A percentile compares a stretch with the other conserved stretches of the same genome.
Evolutionary conservation across 2,113 vertebrate genomes (phyloP).

Genomic region (Zosterops pallidus): DNA sequence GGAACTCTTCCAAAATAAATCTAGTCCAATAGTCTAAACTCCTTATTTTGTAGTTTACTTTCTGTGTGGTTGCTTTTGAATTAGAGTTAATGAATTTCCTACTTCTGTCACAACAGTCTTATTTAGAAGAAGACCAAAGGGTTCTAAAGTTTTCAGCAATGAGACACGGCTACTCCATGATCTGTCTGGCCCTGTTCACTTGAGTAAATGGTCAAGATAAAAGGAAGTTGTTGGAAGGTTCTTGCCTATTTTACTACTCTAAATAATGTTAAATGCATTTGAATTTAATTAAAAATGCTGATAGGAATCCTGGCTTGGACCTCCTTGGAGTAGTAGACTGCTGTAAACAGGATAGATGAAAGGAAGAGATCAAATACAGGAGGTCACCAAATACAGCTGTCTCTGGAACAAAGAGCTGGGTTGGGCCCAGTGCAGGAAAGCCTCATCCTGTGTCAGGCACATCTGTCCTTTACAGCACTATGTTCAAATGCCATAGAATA

Average conservation of each 20-base stretch:
- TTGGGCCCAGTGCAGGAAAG: background rate
- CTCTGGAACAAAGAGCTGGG: background rate
- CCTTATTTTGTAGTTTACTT: conserved; percentile 39
- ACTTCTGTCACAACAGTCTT: conserved; percentile 18
- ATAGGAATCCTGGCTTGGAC: background rate
- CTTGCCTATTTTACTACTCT: background rate
- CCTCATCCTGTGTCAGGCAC: background rate
- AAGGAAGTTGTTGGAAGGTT: conserved; percentile 1
- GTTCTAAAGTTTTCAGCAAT: background rate
- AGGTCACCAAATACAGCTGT: background rate
- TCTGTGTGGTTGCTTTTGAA: conserved; percentile 38
- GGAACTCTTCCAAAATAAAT: conserved; percentile 60
- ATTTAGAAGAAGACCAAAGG: background rate
- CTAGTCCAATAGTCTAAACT: conserved; percentile 17
- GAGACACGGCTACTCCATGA: background rate
- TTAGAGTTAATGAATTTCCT: conserved; percentile 37
- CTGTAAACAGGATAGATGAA: background rate
- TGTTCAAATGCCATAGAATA: background rate
- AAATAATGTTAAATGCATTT: background rate
- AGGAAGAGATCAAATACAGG: background rate
- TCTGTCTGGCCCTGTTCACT: background rate
- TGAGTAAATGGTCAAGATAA: background rate
- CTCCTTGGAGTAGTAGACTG: background rate
- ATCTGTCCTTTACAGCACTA: background rate
- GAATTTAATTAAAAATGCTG: background rate